Evolutionary conservation across 2,888 invertebrate genomes (phyloP), one percentile per base, ranked within the genome.

Genomic region (Drosophila fungiperda): DNA sequence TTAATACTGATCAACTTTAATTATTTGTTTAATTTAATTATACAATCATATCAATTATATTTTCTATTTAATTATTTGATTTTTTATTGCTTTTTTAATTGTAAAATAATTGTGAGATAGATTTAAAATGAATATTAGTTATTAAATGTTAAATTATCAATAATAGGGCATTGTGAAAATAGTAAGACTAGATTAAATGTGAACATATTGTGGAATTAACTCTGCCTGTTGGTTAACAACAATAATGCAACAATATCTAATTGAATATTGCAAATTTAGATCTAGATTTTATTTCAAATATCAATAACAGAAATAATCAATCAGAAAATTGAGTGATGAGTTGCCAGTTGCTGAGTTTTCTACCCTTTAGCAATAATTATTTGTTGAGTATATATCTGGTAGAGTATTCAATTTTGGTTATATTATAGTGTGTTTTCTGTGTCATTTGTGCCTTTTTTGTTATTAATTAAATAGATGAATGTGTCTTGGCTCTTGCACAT

Each of bases 381-480:
- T 15, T 7, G 7, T 45, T 7, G 3, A 15, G 20, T 36, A 35
- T 17, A 7, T 23, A 5, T 36, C 12, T 35, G 45, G 23, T 0
- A 76, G 66, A 26, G 67, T 48, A 66, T 67, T 40, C 17, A 11
- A 23, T 20, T 38, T 8, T 12, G 35, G 15, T 20, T 20, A 36
- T 50, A 54, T 57, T 40, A 8, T 23, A 45, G 15, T 15, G 45
- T 26, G 8, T 45, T 58, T 11, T 65, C 36, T 68, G 15, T 64
- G 54, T 20, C 50, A 58, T 77, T 55, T 73, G 67, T 64, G 67
- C 77, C 70, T 55, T 80, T 80, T 82, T 82, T 82, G 83, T 83
- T 82, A 82, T 82, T 82, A 82, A 82, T 82, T 82, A 82, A 82
- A 82, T 82, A 83, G 77, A 83, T 80, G 75, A 82, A 83, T 81